Base-by-base conservation (phyloP, 2,113 vertebrate genomes). In the Alexandromys fortis region DNA sequence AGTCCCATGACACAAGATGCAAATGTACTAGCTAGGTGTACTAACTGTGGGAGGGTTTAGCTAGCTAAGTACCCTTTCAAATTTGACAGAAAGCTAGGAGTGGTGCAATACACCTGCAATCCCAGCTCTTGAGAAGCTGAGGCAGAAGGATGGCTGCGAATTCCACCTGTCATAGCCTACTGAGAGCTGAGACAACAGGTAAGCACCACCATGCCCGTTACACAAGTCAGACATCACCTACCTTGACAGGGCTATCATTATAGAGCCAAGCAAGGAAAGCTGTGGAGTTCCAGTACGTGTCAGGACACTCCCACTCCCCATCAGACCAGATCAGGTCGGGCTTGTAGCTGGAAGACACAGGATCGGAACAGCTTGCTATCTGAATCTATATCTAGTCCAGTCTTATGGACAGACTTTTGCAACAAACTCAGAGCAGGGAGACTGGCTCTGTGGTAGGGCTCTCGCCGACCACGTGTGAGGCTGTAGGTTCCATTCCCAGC, bases 271-370 rank as follows among this genome's bases (percentile, higher is more conserved):
- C 98, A 85, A 99, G 98, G 97, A 99, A 99, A 28, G 97, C 81
- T 0, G 99, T 99, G 24, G 99, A 99, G 97, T 99, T 99, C 99
- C 99, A 99, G 97, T 99, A 99, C 0, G 99, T 98, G 79, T 99
- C 99, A 0, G 99, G 99, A 35, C 99, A 98, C 93, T 99, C 99
- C 99, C 99, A 99, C 93, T 99, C 99, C 26, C 99, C 99, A 91
- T 99, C 99, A 4, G 99, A 99, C 99, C 99, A 99, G 96, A 99
- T 99, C 97, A 99, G 33, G 63, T 99, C 99, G 91, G 99, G 99
- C 95, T 98, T 98, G 97, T 99, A 99, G 49, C 99, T 99, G 90
- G 86, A 97, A 97, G 92, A 95, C 90, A 98, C 0, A 19, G 7
- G 14, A 22, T 65, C 4, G 35, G 30, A 38, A 63, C 42, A 30